Evolutionary conservation across 2,113 vertebrate genomes (phyloP).

Genomic region (Xenopus borealis): DNA sequence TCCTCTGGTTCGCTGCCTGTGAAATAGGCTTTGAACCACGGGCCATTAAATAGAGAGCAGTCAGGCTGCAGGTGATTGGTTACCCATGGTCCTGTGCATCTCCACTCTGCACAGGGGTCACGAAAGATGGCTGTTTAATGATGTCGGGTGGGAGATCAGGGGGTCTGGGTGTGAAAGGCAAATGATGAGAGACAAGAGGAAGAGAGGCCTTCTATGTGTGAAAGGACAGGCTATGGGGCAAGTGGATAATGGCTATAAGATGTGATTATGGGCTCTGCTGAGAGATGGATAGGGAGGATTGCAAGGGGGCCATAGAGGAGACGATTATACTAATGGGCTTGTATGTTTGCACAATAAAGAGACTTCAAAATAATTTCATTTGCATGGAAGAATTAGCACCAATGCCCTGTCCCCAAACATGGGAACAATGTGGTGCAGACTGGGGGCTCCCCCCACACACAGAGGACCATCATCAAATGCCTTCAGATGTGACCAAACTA

Average conservation of each 20-base stretch:
- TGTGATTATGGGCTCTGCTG: background rate
- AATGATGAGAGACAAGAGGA: conserved; percentile 28
- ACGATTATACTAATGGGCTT: background rate
- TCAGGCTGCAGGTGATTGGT: conserved; percentile 1
- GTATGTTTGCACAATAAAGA: too few species aligned
- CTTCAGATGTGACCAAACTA: too few species aligned
- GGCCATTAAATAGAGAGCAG: conserved; percentile 17
- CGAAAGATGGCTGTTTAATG: conserved; percentile 39
- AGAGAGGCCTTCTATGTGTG: background rate
- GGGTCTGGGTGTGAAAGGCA: conserved; percentile 1
- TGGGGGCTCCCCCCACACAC: too few species aligned
- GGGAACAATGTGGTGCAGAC: too few species aligned
- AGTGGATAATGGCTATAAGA: background rate
- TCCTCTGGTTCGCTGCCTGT: conserved; percentile 27
- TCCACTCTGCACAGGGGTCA: background rate
- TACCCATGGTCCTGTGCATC: background rate
- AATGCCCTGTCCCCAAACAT: too few species aligned
- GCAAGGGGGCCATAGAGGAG: background rate
- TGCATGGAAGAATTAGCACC: too few species aligned
- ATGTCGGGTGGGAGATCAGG: conserved; percentile 7
- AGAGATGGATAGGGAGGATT: background rate
- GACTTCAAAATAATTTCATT: too few species aligned
- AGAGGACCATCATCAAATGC: too few species aligned
- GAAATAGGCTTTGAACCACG: conserved; percentile 17
- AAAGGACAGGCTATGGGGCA: background rate